Percentiles rank a stretch among this genome's conserved stretches.
Conservation (phyloP, 1,140 invertebrate genomes). For the Trichonephila clavata region DNA sequence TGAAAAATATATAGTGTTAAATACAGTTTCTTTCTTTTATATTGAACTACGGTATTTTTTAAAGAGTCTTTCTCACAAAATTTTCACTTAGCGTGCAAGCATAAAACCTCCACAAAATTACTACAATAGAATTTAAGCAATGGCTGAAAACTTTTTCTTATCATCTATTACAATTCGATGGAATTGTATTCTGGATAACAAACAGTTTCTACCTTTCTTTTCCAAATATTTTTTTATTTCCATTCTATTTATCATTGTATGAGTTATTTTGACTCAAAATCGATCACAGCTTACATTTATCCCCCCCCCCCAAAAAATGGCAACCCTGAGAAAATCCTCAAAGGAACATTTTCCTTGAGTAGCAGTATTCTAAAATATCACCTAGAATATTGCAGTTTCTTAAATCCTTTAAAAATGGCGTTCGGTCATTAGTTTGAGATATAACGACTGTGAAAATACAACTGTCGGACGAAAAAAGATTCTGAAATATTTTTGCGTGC, state of each 20-base stretch:
- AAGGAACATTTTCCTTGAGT: no score
- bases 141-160: neutral
- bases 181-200: neutral
- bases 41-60: no score
- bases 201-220: no score
- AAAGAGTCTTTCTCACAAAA: no score
- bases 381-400: neutral
- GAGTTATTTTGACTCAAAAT: neutral
- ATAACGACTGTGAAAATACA: neutral
- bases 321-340: no score
- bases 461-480: neutral
- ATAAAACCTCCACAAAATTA: no score
- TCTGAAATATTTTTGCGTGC: neutral
- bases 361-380: neutral
- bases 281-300: neutral
- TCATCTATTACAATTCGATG: neutral
- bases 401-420: neutral
- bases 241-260: neutral
- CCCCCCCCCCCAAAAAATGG: no score
- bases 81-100: no score
- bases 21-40: no score
- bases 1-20: no score
- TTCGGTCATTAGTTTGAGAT: neutral
- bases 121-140: no score
- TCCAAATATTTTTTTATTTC: neutral